Conservation (phyloP, 2,888 invertebrate genomes). For the Machimus atricapillus region DNA sequence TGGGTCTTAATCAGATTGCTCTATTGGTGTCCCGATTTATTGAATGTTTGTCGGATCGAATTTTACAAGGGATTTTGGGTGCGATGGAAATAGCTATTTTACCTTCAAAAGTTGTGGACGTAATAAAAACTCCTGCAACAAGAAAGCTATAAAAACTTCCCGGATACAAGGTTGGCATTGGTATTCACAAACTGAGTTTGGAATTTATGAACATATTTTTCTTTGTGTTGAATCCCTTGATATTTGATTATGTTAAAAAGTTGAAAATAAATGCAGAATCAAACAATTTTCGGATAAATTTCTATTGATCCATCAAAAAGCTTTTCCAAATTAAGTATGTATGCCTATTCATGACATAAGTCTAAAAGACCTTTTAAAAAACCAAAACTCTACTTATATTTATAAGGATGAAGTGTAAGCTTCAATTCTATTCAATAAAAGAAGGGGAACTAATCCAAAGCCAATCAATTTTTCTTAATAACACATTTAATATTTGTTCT, state of each 20-base stretch:
- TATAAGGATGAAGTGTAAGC: not conserved
- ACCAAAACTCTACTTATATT: not conserved
- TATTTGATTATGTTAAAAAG: not conserved
- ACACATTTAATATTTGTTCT: not conserved
- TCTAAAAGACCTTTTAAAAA: not conserved
- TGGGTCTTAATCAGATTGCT: not conserved
- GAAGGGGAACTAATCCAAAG: not conserved
- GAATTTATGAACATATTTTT: not conserved
- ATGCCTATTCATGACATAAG: not conserved
- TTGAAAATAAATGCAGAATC: not conserved
- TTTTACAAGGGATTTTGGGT: not conserved
- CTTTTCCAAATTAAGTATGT: not conserved
- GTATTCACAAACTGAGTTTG: not conserved
- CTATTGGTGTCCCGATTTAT: not conserved
- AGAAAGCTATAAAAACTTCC: not conserved
- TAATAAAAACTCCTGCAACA: not conserved
- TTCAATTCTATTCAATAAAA: not conserved
- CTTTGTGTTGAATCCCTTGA: not conserved
- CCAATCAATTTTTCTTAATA: not conserved
- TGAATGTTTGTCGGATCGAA: not conserved
- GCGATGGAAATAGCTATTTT: not conserved
- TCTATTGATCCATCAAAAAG: not conserved
- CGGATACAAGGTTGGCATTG: not conserved
- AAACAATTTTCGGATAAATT: not conserved
- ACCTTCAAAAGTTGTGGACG: not conserved